Evolutionary conservation across 2,888 invertebrate species (phyloP), one percentile per base, ranked within the genome.

Genomic region (Eubasilissa splendida): DNA sequence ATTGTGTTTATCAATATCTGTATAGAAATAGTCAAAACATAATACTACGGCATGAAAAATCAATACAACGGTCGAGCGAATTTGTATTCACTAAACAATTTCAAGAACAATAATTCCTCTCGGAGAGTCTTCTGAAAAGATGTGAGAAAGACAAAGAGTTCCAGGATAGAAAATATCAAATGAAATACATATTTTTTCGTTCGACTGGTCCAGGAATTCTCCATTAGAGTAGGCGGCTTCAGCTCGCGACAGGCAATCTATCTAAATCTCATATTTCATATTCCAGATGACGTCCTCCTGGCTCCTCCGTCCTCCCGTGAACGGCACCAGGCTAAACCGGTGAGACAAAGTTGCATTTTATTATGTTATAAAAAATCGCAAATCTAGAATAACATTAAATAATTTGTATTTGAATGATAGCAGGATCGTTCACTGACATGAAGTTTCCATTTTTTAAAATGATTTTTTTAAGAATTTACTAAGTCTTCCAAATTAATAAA

Each of bases 191-290:
- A 82, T 82, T 82, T 81, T 82, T 82, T 80, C 82, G 82, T 80
- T 80, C 82, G 82, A 82, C 80, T 82, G 79, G 80, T 70, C 74
- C 76, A 76, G 71, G 79, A 77, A 80, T 80, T 75, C 82, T 82
- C 80, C 82, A 82, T 82, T 82, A 82, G 78, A 73, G 82, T 14
- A 31, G 66, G 66, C 54, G 56, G 66, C 31, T 63, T 71, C 73
- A 42, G 58, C 78, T 56, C 31, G 82, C 82, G 80, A 82, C 80
- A 80, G 81, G 83, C 83, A 83, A 83, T 83, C 83, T 83, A 83
- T 83, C 83, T 83, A 83, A 83, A 83, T 83, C 83, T 83, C 83
- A 83, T 83, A 83, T 83, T 83, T 83, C 83, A 83, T 83, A 83
- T 83, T 83, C 83, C 83, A 79, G 83, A 82, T 83, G 83, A 83